Evolutionary conservation across 2,888 invertebrate genomes (phyloP).

Genomic region (Aproaerema taeniolella): DNA sequence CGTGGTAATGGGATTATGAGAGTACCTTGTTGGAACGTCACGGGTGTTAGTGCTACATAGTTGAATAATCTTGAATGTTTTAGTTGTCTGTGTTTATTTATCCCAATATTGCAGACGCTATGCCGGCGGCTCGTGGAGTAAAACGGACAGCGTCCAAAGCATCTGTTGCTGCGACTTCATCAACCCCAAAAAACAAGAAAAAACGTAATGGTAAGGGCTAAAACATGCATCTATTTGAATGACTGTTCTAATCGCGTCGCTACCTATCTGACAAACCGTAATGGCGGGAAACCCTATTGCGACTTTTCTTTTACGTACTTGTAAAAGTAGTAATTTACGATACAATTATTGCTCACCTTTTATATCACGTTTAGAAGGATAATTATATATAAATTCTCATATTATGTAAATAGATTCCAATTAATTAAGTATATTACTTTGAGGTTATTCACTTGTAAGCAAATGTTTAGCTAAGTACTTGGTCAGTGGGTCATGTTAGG

Average conservation of each 20-base stretch:
- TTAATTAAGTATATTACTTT: conserved; percentile 1
- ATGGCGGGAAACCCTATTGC: conserved; percentile 65
- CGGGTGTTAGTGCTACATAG: conserved; percentile 49
- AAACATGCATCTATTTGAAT: conserved; percentile 59
- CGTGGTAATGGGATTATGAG: conserved; percentile 62
- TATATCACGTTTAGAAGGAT: conserved; percentile 2
- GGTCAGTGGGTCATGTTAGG: background rate
- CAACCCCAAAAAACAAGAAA: conserved; percentile 68
- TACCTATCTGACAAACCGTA: conserved; percentile 22
- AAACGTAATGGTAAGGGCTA: conserved; percentile 64
- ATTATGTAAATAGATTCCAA: background rate
- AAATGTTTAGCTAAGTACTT: background rate
- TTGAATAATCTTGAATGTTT: conserved; percentile 27
- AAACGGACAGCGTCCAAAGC: conserved; percentile 70
- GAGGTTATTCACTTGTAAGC: conserved; percentile 4
- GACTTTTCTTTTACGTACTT: conserved; percentile 20
- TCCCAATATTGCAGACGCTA: conserved; percentile 70
- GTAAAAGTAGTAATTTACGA: background rate
- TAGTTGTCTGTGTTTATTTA: conserved; percentile 60
- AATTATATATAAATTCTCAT: background rate
- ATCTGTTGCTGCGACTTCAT: conserved; percentile 44
- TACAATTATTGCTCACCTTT: background rate
- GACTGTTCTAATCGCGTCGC: conserved; percentile 59
- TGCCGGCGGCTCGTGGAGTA: conserved; percentile 73
- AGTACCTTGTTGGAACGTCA: conserved; percentile 62